Evolutionary conservation across 2,113 vertebrate genomes (phyloP).

Genomic region (Paradisaea rubra): DNA sequence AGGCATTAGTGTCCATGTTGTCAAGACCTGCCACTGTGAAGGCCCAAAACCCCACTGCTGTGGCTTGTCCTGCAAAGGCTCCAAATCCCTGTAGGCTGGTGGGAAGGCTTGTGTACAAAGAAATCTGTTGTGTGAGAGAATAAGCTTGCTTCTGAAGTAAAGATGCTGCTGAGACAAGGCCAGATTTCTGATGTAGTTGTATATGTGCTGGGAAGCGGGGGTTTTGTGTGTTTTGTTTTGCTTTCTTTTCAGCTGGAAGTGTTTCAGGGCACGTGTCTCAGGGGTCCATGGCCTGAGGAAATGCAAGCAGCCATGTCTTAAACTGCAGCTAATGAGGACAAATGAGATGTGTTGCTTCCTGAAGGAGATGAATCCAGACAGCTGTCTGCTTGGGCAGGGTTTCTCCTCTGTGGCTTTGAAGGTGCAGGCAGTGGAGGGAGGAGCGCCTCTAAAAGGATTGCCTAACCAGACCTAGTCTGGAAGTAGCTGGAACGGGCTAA

Average conservation of each 20-base stretch:
- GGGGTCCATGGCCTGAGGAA: background rate
- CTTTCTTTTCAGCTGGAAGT: background rate
- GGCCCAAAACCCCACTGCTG: background rate
- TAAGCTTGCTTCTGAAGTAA: background rate
- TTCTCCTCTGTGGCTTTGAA: background rate
- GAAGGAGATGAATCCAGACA: background rate
- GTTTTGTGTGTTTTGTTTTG: background rate
- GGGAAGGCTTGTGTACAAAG: background rate
- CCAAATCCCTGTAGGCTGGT: background rate
- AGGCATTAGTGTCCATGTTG: background rate
- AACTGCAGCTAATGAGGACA: background rate
- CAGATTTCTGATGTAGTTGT: background rate
- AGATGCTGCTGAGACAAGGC: background rate
- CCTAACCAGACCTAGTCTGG: background rate
- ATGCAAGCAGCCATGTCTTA: accelerated
- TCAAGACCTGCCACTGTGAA: background rate
- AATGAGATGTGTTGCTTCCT: background rate
- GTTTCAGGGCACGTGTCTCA: background rate
- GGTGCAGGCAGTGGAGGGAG: background rate
- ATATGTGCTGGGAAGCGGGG: background rate
- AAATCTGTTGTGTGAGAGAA: background rate
- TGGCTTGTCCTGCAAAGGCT: background rate
- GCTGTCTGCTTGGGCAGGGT: background rate
- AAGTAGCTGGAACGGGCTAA: background rate
- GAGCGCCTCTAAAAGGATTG: background rate